Percentiles rank a stretch among this genome's conserved stretches.
Conservation (phyloP, 2,113 vertebrate genomes). For the Australoheros scitulus region DNA sequence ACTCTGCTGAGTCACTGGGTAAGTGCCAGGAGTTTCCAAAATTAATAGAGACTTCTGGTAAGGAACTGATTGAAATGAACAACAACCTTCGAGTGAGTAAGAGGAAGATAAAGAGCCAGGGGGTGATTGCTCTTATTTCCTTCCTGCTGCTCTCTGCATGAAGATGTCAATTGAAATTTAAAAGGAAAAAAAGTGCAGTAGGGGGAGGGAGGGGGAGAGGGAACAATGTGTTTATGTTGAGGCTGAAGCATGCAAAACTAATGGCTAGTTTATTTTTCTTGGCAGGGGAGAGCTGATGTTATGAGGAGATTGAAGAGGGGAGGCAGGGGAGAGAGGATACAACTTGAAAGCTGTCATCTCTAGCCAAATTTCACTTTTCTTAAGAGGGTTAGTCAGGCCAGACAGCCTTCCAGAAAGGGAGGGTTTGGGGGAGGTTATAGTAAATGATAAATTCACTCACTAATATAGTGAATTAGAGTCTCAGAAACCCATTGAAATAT, state of each 20-base stretch:
- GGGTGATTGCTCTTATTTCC: conserved; percentile 26
- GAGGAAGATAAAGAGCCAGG: conserved; percentile 18
- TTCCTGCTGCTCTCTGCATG: conserved; percentile 38
- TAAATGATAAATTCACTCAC: conserved; percentile 46
- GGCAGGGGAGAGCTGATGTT: conserved; percentile 48
- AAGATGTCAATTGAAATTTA: conserved; percentile 52
- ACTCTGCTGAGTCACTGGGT: conserved; percentile 67
- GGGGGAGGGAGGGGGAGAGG: neutral
- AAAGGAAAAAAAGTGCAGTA: neutral
- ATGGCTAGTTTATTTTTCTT: conserved; percentile 64
- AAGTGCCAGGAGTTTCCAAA: conserved; percentile 40
- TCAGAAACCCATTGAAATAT: neutral
- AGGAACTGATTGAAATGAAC: conserved; percentile 15
- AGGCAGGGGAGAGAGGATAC: conserved; percentile 27
- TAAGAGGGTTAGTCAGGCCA: neutral
- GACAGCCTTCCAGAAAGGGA: neutral
- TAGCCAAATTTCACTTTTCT: conserved; percentile 49
- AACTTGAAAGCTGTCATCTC: conserved; percentile 48
- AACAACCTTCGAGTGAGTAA: conserved; percentile 19
- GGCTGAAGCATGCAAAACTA: conserved; percentile 42
- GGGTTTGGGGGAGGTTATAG: conserved; percentile 19
- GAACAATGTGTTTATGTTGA: conserved; percentile 54
- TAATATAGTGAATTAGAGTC: conserved; percentile 40
- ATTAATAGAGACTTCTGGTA: conserved; percentile 34
- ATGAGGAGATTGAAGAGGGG: conserved; percentile 18